phyloP scores from a whole-genome alignment of 2,797 vertebrate genomes.

The Chaenodraco wilsoni region DNA sequence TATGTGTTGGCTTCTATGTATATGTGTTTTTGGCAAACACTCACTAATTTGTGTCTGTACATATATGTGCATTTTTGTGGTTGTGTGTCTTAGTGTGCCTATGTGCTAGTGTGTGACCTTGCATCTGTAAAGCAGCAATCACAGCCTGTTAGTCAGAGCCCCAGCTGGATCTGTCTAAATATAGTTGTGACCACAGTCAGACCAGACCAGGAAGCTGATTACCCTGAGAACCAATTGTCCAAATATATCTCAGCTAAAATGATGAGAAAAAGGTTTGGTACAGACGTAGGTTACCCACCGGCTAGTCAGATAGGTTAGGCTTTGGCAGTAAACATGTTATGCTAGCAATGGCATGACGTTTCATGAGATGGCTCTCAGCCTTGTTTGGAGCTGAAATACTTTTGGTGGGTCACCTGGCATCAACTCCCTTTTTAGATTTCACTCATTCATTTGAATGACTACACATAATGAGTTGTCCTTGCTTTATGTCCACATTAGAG shows the following conservation, averaged over 20 bases:
- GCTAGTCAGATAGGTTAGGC: slow-evolving; percentile 20
- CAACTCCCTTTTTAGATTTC: slow-evolving; percentile 18
- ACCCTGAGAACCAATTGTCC: slow-evolving; percentile 45
- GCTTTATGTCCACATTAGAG: slow-evolving; percentile 47
- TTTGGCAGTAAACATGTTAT: slow-evolving; percentile 5
- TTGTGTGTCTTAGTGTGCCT: slow-evolving; percentile 7
- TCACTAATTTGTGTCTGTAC: slow-evolving; percentile 23
- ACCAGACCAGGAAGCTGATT: slow-evolving; percentile 55
- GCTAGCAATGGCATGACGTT: slow-evolving; percentile 1
- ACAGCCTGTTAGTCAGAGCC: slow-evolving; percentile 23
- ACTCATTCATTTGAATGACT: slow-evolving; percentile 53
- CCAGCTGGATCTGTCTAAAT: slow-evolving; percentile 62
- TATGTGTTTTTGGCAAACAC: slow-evolving; percentile 25
- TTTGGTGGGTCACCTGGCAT: slow-evolving; percentile 19
- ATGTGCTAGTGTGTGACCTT: slow-evolving; percentile 38
- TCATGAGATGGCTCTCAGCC: slow-evolving; percentile 15
- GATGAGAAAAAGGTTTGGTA: slow-evolving; percentile 23
- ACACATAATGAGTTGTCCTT: slow-evolving; percentile 40
- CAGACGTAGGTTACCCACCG: slow-evolving; percentile 13
- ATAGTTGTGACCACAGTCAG: slow-evolving; percentile 51
- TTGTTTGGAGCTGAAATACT: slow-evolving; percentile 7
- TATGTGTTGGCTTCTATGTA: slow-evolving; percentile 26
- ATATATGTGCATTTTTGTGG: slow-evolving; percentile 31
- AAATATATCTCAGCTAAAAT: slow-evolving; percentile 52
- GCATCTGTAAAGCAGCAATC: slow-evolving; percentile 39